These are phyloP conservation scores for Melanotaenia boesemani DNA, from an alignment of 2,797 vertebrate species.

Conservation along the genomic window DNA sequence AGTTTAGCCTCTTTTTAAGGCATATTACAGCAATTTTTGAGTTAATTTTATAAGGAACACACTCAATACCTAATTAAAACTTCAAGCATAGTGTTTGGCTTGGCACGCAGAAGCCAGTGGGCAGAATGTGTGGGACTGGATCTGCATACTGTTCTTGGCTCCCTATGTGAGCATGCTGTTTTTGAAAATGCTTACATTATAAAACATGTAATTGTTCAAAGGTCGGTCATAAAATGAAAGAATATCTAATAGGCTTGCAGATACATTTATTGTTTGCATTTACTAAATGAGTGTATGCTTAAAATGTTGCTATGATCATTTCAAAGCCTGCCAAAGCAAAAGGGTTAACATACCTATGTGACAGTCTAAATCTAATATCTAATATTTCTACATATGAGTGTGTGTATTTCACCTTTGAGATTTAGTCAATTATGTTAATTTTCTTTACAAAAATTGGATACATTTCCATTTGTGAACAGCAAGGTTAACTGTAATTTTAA, in stretches of 20 bases:
- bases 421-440: not conserved
- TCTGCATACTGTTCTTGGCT: constrained; percentile 58
- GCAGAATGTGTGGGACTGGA: constrained; percentile 68
- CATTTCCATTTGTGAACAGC: not conserved
- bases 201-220: constrained; percentile 59
- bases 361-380: not conserved
- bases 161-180: constrained; percentile 37
- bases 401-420: not conserved
- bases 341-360: not conserved
- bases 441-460: not conserved
- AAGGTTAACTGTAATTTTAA: not conserved
- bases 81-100: constrained; percentile 37
- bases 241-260: not conserved
- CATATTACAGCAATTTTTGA: constrained; percentile 35
- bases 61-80: constrained; percentile 42
- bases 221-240: constrained; percentile 56
- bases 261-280: constrained; percentile 21
- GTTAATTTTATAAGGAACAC: constrained; percentile 43
- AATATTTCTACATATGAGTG: not conserved
- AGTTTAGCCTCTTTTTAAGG: constrained; percentile 36
- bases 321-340: not conserved
- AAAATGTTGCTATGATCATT: not conserved
- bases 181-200: constrained; percentile 45
- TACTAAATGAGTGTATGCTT: rapidly evolving
- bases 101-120: constrained; percentile 55